Conservation (phyloP, 2,888 invertebrate genomes). For the Acheta domesticus region DNA sequence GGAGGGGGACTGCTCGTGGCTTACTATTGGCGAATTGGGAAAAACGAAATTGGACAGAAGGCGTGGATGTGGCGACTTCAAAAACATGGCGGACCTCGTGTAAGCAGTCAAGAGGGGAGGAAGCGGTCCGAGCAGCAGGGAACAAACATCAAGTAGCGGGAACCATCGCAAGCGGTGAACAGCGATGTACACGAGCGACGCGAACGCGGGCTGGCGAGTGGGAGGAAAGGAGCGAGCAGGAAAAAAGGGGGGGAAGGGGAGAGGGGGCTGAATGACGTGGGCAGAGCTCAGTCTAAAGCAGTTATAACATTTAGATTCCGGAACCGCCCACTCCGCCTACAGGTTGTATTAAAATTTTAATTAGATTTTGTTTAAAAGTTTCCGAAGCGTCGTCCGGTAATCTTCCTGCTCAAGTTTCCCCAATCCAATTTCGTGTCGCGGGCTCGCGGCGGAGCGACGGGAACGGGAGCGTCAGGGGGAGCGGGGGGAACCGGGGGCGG, state of each 20-base stretch:
- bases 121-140: too few relatives aligned
- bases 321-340: not conserved
- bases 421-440: slow-evolving; percentile 1
- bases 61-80: too few relatives aligned
- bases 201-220: not conserved
- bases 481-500: not conserved
- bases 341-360: slow-evolving; percentile 3
- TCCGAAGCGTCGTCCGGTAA: not conserved
- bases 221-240: not conserved
- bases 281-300: not conserved
- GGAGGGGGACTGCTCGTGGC: too few relatives aligned
- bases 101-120: too few relatives aligned
- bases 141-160: too few relatives aligned
- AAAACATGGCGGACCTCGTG: too few relatives aligned
- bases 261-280: not conserved
- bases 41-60: too few relatives aligned
- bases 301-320: slow-evolving; percentile 11
- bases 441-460: not conserved
- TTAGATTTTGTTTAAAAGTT: slow-evolving; percentile 9
- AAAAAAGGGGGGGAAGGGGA: not conserved
- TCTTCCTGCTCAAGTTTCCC: slow-evolving; percentile 8
- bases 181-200: not conserved
- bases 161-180: too few relatives aligned
- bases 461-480: not conserved
- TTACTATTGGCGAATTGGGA: too few relatives aligned